These are phyloP conservation scores for Eulemur albifrons DNA, from an alignment of 2,797 vertebrate genomes.

Conservation along the genomic window DNA sequence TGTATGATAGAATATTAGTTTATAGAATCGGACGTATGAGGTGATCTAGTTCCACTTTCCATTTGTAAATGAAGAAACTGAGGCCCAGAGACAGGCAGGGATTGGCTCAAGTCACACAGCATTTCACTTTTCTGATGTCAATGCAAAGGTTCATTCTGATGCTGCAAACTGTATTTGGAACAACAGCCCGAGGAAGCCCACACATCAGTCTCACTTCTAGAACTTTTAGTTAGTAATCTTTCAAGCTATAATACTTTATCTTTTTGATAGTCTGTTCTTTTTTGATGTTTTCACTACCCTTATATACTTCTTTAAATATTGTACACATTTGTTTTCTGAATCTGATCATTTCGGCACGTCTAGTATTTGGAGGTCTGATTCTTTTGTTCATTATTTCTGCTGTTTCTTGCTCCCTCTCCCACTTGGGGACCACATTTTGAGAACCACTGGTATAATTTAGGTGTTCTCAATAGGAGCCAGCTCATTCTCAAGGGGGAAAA, in stretches of 20 bases:
- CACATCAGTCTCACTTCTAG: background rate
- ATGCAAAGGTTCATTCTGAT: background rate
- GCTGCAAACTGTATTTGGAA: background rate
- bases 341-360: background rate
- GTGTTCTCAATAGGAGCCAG: background rate
- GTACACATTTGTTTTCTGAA: background rate
- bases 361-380: background rate
- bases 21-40: background rate
- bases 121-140: constrained; percentile 12
- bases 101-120: background rate
- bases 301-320: background rate
- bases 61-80: background rate
- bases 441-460: background rate
- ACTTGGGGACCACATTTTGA: background rate
- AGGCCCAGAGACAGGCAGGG: background rate
- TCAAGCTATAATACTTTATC: background rate
- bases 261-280: background rate
- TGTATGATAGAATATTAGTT: background rate
- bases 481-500: background rate
- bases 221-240: background rate
- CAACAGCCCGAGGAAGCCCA: background rate
- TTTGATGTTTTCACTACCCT: background rate
- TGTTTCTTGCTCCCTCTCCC: background rate
- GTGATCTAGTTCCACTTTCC: background rate
- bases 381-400: background rate